Evolutionary conservation across 2,797 vertebrate species (phyloP), one percentile per base, ranked within the genome.

Genomic region (Podarcis siculus): DNA sequence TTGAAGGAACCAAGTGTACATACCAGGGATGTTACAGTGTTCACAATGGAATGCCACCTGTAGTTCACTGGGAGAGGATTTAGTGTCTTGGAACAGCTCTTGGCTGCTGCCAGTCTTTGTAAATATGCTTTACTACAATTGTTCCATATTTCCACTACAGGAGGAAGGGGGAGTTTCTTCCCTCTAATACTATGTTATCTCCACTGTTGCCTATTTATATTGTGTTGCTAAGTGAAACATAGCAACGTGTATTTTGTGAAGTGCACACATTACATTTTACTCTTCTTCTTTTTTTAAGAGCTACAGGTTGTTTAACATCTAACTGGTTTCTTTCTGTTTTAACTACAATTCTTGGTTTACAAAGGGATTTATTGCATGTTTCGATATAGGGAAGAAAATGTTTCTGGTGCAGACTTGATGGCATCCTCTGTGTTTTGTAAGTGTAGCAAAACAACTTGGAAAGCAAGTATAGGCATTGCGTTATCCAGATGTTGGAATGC

Each of bases 211-310:
- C 42, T 67, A 39, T 87, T 87, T 79, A 79, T 87, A 72, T 45
- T 83, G 55, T 75, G 85, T 79, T 90, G 81, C 85, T 87, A 87
- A 83, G 85, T 73, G 69, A 87, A 83, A 79, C 21, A 30, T 64
- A 82, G 66, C 42, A 86, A 79, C 75, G 23, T 82, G 49, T 30
- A 45, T 86, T 83, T 83, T 83, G 15, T 35, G 37, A 79, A 64
- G 66, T 25, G 55, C 25, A 79, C 25, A 49, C 83, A 21, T 61
- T n/a, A 66, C 30, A 71, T 83, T 82, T 79, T 79, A 45, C 27
- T 78, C 37, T 49, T 61, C 45, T 66, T 86, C 4, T 39, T 39
- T 55, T 12, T 55, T 55, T 4, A n/a, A 79, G 49, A 83, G 72
- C 23, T 83, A 19, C 35, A 79, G 45, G 30, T 72, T 86, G 73